A percentile compares a stretch with the other conserved stretches of the same genome.
Evolutionary conservation across 2,797 vertebrate species (phyloP).

Genomic region (Alcedo atthis): DNA sequence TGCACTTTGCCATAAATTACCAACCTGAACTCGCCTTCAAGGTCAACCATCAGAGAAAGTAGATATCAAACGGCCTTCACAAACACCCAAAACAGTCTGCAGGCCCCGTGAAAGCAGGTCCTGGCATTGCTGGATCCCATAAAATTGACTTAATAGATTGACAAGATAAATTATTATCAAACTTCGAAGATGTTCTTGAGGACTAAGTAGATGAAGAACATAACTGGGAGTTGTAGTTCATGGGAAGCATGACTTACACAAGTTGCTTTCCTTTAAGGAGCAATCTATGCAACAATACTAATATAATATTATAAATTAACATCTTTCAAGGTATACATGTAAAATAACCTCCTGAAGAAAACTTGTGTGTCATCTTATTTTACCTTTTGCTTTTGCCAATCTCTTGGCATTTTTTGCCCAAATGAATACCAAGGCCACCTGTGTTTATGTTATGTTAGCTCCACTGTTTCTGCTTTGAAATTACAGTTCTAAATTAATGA

Average conservation of each 20-base stretch:
- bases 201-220: conserved; percentile 46
- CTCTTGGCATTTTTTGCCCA: background rate
- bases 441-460: background rate
- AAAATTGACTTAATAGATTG: conserved; percentile 71
- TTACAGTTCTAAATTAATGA: background rate
- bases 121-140: conserved; percentile 62
- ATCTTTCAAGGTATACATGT: conserved; percentile 11
- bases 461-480: background rate
- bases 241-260: conserved; percentile 28
- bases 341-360: conserved; percentile 48
- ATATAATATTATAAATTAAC: conserved; percentile 31
- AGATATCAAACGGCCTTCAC: conserved; percentile 76
- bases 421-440: background rate
- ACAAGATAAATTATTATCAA: conserved; percentile 69
- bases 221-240: conserved; percentile 9
- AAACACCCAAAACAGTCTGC: conserved; percentile 47
- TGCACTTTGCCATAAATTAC: conserved; percentile 89
- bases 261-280: background rate
- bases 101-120: conserved; percentile 57
- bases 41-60: conserved; percentile 83
- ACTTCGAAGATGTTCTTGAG: conserved; percentile 50
- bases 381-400: background rate
- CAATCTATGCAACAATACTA: conserved; percentile 51
- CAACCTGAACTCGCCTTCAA: conserved; percentile 81
- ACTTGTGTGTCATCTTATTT: background rate